Base-by-base conservation (phyloP, 2,797 vertebrate genomes). In the Ctenosaura bakeri region DNA sequence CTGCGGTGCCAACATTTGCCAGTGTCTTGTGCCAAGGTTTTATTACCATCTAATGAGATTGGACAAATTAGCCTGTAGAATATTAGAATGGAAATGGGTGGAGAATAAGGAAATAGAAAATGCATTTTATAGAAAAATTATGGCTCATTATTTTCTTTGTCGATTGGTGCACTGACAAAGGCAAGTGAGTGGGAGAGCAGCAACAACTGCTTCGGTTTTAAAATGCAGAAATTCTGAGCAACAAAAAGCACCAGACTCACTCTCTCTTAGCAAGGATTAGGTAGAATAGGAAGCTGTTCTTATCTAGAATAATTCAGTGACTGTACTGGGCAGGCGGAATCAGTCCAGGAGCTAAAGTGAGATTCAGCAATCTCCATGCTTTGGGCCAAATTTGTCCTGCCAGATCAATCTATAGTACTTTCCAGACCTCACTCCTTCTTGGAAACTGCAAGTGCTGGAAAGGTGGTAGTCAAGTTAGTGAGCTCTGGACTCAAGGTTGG, bases 31-130 rank as follows among this genome's bases (percentile, higher is more conserved):
- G 38, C 83, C 76, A 88, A 87, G 42, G 24, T 77, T 69, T 84
- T 73, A 77, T 74, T 91, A 86, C 86, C 89, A 42, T 83, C 42
- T 80, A 84, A 24, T 42, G 74, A 93, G 52, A 87, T 89, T 71
- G 62, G 26, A 71, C 56, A 83, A 29, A 26, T 83, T 79, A 59
- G 38, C 79, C 42, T 50, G 29, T 52, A 86, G 16, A 90, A 86
- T 86, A 88, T 91, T 82, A 74, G 6, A 92, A 64, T n/a, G 32
- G 50, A 90, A 62, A 69, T 76, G 73, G 69, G 22, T 76, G 22
- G 42, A 74, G 46, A 16, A 29, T 6, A 35, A 81, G 56, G n/a
- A 78, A 79, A 83, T 26, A 35, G 84, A 62, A 76, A 82, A 83
- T 29, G 18, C 12, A 83, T 59, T 86, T 86, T 66, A 26, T 38